Evolutionary conservation across 2,113 vertebrate genomes (phyloP).

Genomic region (Probosciger aterrimus): DNA sequence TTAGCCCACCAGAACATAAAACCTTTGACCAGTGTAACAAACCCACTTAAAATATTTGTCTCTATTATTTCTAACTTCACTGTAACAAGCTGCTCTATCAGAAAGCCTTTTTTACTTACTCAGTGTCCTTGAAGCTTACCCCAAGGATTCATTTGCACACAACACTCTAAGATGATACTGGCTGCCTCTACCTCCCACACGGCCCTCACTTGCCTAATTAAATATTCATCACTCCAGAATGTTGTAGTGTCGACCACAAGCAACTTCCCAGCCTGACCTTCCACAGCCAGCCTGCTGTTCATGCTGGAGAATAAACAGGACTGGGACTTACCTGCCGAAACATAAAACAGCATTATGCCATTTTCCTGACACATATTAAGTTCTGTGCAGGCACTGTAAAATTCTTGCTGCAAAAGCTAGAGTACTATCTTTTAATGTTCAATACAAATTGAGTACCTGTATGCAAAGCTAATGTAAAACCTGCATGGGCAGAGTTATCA

Average conservation of each 20-base stretch:
- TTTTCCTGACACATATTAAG: constrained; percentile 13
- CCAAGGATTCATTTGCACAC: constrained; percentile 43
- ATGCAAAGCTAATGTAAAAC: not conserved
- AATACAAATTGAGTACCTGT: not conserved
- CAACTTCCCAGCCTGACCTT: constrained; percentile 58
- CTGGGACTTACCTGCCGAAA: not conserved
- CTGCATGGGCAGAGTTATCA: not conserved
- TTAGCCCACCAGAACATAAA: not conserved
- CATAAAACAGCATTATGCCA: constrained; percentile 29
- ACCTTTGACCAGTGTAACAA: not conserved
- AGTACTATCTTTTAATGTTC: not conserved
- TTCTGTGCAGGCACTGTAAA: not conserved
- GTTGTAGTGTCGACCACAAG: constrained; percentile 5
- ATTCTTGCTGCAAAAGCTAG: not conserved
- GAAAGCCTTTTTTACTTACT: not conserved
- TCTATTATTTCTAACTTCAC: not conserved
- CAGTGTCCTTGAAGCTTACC: constrained; percentile 51
- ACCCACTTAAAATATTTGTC: not conserved
- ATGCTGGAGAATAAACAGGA: not conserved
- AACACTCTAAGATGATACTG: not conserved
- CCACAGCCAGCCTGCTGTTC: not conserved
- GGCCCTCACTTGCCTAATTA: constrained; percentile 30
- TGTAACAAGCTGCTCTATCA: not conserved
- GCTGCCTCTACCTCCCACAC: not conserved
- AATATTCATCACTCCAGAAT: constrained; percentile 71